A percentile compares a stretch with the other conserved stretches of the same genome.
These are phyloP conservation scores for Alligator sinensis DNA, from an alignment of 2,113 vertebrate genomes.

Conservation along the genomic window DNA sequence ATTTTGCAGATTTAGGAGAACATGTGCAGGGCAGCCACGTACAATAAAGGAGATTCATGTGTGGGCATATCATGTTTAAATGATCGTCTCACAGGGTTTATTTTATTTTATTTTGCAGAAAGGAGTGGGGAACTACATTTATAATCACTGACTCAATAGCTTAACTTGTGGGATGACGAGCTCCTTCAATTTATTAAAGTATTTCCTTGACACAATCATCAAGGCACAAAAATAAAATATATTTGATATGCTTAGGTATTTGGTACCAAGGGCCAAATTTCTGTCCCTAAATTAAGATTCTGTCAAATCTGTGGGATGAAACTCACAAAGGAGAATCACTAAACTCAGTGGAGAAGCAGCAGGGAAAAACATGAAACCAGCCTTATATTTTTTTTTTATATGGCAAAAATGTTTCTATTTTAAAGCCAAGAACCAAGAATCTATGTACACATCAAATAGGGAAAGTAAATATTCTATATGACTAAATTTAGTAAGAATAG, in stretches of 20 bases:
- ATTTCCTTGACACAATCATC: conserved; percentile 10
- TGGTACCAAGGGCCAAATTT: background rate
- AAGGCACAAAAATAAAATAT: background rate
- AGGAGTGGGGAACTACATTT: background rate
- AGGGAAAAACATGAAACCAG: background rate
- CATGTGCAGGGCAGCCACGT: background rate
- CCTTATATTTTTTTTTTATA: background rate
- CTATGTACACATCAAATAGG: background rate
- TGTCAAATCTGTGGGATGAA: conserved; percentile 17
- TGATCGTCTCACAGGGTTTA: background rate
- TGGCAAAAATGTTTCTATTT: background rate
- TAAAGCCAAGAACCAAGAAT: background rate
- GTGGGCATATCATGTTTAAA: background rate
- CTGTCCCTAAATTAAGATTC: conserved; percentile 15
- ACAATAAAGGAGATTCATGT: conserved; percentile 7
- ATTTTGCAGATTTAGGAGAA: conserved; percentile 23
- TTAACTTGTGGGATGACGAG: background rate
- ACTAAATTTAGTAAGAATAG: conserved; percentile 6
- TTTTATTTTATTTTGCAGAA: background rate
- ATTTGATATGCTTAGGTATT: background rate
- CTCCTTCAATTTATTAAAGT: background rate
- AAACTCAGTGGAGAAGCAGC: background rate
- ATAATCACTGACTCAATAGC: background rate
- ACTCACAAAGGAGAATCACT: background rate
- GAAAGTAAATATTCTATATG: background rate